These are phyloP conservation scores for Anabacerthia variegaticeps DNA, from an alignment of 2,797 vertebrate species.

Conservation along the genomic window DNA sequence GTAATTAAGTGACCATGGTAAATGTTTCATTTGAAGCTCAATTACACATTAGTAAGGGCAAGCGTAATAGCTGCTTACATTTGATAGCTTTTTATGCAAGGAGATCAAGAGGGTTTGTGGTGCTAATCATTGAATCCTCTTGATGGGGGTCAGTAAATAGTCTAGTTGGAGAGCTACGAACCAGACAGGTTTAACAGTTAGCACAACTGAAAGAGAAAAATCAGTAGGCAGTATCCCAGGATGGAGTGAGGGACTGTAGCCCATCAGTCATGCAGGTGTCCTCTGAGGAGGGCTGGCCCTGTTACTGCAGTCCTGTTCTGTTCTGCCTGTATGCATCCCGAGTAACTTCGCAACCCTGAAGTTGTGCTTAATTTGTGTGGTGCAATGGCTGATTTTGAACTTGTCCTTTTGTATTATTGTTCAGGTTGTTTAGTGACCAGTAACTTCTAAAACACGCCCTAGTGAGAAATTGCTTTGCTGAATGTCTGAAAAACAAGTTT, in stretches of 20 bases:
- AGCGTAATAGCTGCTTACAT: not conserved
- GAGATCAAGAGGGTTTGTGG: not conserved
- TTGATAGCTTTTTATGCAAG: not conserved
- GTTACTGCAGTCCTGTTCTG: not conserved
- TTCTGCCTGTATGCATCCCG: not conserved
- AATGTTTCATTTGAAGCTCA: slow-evolving; percentile 16
- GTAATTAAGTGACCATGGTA: not conserved
- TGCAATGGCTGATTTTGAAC: not conserved
- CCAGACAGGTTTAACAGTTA: not conserved
- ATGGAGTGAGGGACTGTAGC: not conserved
- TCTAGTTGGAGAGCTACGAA: not conserved
- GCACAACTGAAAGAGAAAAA: not conserved
- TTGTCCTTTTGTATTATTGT: not conserved
- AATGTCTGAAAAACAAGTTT: not conserved
- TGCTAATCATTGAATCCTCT: slow-evolving; percentile 16
- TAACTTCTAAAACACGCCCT: not conserved
- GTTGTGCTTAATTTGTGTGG: not conserved
- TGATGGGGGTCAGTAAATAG: not conserved
- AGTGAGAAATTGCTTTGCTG: not conserved
- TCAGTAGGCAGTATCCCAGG: not conserved
- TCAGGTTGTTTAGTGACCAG: not conserved
- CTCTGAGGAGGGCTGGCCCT: not conserved
- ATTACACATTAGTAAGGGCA: not conserved
- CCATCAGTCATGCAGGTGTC: not conserved
- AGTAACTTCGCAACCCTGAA: not conserved